Percentiles rank a stretch among this genome's conserved stretches.
These are phyloP conservation scores for Hypolimnas misippus DNA, from an alignment of 2,888 invertebrate species.

Conservation along the genomic window DNA sequence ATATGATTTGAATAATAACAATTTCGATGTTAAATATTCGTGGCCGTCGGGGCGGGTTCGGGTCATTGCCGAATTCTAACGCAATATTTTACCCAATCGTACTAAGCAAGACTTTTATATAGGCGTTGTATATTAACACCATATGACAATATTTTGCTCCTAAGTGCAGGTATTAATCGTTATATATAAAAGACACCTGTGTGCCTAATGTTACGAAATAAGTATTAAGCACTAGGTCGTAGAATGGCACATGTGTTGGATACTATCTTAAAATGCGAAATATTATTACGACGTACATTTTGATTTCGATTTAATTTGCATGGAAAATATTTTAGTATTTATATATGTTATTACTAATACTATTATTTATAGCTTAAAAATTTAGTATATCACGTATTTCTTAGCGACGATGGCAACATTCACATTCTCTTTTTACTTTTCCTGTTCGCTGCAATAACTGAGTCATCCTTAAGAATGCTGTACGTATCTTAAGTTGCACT, in stretches of 20 bases:
- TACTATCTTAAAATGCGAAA: conserved; percentile 9
- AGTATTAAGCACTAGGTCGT: conserved; percentile 29
- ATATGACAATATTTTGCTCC: neutral
- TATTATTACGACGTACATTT: conserved; percentile 9
- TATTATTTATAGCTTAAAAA: neutral
- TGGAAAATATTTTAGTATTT: no score
- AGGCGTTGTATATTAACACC: neutral
- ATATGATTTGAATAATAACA: conserved; percentile 29
- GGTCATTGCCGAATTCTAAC: conserved; percentile 47
- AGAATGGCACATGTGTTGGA: conserved; percentile 18
- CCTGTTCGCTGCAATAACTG: conserved; percentile 22
- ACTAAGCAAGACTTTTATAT: conserved; percentile 15
- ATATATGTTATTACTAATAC: no score
- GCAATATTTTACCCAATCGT: conserved; percentile 42
- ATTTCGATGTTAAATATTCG: conserved; percentile 22
- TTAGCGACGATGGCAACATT: conserved; percentile 9
- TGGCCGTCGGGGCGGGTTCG: conserved; percentile 22
- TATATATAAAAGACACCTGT: conserved; percentile 9
- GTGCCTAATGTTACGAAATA: conserved; percentile 15
- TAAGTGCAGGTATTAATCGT: conserved; percentile 10
- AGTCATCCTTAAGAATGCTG: conserved; percentile 31
- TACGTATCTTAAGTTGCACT: neutral
- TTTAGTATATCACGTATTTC: neutral
- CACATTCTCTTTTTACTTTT: conserved; percentile 26
- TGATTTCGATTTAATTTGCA: no score